Base-by-base conservation (phyloP, 2,797 vertebrate species). In the Poeciliopsis paucimaculata region DNA sequence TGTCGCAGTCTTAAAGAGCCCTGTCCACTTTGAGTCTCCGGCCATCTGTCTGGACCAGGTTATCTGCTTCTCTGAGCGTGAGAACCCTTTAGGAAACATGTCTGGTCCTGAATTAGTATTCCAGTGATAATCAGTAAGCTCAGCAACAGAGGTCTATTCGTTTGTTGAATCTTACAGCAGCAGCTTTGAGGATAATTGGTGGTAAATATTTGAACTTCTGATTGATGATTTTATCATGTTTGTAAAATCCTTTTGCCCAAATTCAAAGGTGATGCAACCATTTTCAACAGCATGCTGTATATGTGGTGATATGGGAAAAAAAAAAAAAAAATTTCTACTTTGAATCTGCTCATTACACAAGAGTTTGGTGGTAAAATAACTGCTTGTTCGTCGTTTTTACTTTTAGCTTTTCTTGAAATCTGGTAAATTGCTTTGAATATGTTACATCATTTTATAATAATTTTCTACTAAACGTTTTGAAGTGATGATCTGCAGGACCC, bases 101-200 rank as follows among this genome's bases (percentile, higher is more conserved):
- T 77, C 84, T 47, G 39, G 23, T 45, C 28, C 77, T 75, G 41
- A 77, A 92, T 94, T 90, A 87, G 77, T 88, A 94, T 93, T 92
- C 89, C 77, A 18, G 23, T 68, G 68, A 45, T 78, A 87, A 87
- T 77, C 77, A 82, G 72, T 82, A 55, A 64, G 26, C 76, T 77
- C 34, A 64, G 88, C 85, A 86, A 89, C 85, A 84, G 80, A 82
- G 77, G 76, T 84, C 86, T 88, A 79, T 92, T 91, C 76, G 81
- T 89, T 91, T 90, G 83, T 85, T 82, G 84, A 91, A 86, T 88
- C 84, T 86, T 85, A 86, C 84, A 87, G 84, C 76, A 1, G 78
- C 82, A 75, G 82, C 77, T 88, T 84, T 81, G 88, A 92, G 82
- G 92, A 93, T 93, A 92, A 94, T 93, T 91, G 75, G 90, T 90